Conservation (phyloP, 2,797 vertebrate genomes). For the Lepus townsendii region DNA sequence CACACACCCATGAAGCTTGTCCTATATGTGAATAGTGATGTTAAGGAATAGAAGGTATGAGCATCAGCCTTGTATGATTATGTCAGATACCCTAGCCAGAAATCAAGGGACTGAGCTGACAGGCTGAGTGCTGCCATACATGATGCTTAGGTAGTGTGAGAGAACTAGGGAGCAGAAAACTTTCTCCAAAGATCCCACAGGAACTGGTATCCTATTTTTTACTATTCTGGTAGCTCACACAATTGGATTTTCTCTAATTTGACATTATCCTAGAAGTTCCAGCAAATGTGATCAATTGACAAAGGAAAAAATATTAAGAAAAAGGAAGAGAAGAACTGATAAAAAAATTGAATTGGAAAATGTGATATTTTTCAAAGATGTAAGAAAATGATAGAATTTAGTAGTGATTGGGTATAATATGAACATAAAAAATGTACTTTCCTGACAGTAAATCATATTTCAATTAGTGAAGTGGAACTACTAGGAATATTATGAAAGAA, state of each 20-base stretch:
- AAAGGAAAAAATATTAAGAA: not conserved
- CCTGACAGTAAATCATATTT: not conserved
- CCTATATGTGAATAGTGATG: not conserved
- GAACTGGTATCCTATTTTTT: not conserved
- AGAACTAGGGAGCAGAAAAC: not conserved
- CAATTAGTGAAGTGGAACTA: not conserved
- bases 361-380: not conserved
- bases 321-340: not conserved
- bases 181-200: not conserved
- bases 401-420: not conserved
- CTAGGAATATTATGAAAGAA: not conserved
- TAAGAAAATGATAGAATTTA: not conserved
- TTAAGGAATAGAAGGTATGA: not conserved
- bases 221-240: not conserved
- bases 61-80: not conserved
- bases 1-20: not conserved
- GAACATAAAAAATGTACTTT: not conserved
- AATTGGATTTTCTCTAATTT: not conserved
- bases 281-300: not conserved
- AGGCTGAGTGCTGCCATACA: no score
- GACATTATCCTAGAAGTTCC: not conserved
- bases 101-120: not conserved
- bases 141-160: not conserved
- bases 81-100: not conserved
- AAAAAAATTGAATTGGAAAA: not conserved